A percentile compares a stretch with the other conserved stretches of the same genome.
These are phyloP conservation scores for Petrocephalus sullivani DNA, from an alignment of 2,797 vertebrate species.

Conservation along the genomic window DNA sequence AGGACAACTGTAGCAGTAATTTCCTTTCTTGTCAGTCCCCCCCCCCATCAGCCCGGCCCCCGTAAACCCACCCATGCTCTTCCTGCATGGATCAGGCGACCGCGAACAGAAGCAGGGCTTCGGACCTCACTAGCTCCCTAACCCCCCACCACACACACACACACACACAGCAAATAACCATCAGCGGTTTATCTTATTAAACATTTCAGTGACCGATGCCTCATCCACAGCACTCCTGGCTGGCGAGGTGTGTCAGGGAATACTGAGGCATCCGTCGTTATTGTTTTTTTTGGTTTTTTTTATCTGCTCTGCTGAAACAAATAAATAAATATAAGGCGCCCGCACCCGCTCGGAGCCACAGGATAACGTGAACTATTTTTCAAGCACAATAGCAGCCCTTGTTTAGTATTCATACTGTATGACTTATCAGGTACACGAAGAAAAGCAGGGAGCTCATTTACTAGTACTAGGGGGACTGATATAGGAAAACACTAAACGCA, in stretches of 20 bases:
- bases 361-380: conserved; percentile 18
- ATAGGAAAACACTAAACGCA: conserved; percentile 34
- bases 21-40: not conserved
- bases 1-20: not conserved
- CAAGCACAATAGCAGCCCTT: conserved; percentile 18
- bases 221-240: not conserved
- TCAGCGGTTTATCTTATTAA: not conserved
- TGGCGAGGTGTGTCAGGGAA: conserved; percentile 4
- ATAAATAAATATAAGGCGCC: not conserved
- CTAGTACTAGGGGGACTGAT: conserved; percentile 28
- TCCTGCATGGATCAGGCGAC: not conserved
- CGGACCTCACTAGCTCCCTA: not conserved
- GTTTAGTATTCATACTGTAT: conserved; percentile 29
- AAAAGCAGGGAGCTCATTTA: conserved; percentile 25
- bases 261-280: not conserved
- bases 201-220: not conserved
- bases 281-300: conserved; percentile 4
- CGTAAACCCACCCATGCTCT: not conserved
- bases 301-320: not conserved
- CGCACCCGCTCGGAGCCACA: conserved; percentile 16
- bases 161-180: not conserved
- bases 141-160: not conserved
- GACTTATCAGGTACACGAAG: conserved; percentile 19
- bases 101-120: not conserved
- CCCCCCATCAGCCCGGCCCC: not conserved